phyloP scores from a whole-genome alignment of 2,113 vertebrate genomes.

The Pteronura brasiliensis region DNA sequence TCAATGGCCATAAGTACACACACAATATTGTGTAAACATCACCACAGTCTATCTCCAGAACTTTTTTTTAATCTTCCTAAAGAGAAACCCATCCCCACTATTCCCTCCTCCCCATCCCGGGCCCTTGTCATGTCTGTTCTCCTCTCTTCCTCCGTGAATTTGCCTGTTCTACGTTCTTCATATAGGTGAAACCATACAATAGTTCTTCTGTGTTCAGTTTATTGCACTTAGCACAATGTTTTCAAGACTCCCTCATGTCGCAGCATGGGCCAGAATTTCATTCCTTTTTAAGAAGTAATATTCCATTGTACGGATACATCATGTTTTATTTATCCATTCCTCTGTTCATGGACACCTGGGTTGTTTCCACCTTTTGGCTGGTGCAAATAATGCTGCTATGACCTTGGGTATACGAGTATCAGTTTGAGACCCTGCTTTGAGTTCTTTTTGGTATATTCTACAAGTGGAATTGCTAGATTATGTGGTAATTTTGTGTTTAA shows the following conservation, averaged over 20 bases:
- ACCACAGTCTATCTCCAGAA: not conserved
- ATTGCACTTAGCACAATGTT: not conserved
- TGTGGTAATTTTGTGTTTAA: not conserved
- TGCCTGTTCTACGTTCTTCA: not conserved
- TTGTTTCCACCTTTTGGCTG: not conserved
- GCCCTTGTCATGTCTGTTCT: not conserved
- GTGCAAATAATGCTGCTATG: not conserved
- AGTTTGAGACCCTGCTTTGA: not conserved
- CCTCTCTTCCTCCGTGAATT: not conserved
- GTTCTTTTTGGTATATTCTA: not conserved
- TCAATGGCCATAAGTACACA: not conserved
- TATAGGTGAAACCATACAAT: not conserved
- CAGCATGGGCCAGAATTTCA: not conserved
- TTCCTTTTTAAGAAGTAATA: not conserved
- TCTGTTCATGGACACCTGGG: not conserved
- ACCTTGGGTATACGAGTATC: not conserved
- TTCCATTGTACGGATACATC: not conserved
- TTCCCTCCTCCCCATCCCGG: not conserved
- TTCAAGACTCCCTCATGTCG: not conserved
- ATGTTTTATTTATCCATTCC: not conserved
- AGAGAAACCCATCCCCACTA: not conserved
- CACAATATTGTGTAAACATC: not conserved
- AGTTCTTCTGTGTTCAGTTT: not conserved
- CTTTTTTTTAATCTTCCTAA: not conserved
- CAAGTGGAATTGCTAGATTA: not conserved